These are phyloP conservation scores for Peromyscus polionotus DNA, from an alignment of 2,113 vertebrate species.

Conservation along the genomic window DNA sequence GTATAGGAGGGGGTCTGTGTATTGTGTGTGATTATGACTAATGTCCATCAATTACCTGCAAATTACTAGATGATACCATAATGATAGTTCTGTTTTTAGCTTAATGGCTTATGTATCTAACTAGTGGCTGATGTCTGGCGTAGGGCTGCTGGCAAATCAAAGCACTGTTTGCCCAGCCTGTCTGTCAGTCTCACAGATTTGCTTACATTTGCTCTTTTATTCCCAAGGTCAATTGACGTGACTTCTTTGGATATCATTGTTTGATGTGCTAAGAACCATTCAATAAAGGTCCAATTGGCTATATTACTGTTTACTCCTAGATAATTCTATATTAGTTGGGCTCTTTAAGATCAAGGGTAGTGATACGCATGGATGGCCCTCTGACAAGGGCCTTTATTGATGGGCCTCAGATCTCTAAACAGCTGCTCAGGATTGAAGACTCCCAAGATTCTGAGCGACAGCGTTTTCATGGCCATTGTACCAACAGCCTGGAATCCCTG, in stretches of 20 bases:
- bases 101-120: constrained; percentile 82
- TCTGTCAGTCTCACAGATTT: constrained; percentile 80
- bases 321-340: constrained; percentile 67
- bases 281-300: constrained; percentile 75
- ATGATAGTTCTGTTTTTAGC: constrained; percentile 82
- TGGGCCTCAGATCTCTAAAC: background rate
- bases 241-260: constrained; percentile 72
- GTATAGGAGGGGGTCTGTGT: constrained; percentile 54
- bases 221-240: constrained; percentile 80
- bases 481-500: background rate
- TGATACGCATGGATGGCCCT: background rate
- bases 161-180: constrained; percentile 78
- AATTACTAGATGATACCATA: constrained; percentile 81
- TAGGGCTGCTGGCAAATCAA: constrained; percentile 75
- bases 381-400: background rate
- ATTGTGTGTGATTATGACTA: constrained; percentile 79
- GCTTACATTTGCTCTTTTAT: constrained; percentile 78
- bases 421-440: background rate
- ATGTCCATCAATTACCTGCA: constrained; percentile 83
- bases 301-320: constrained; percentile 72
- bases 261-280: constrained; percentile 76
- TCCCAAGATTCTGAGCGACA: fast-evolving
- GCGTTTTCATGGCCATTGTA: background rate
- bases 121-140: constrained; percentile 76
- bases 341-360: constrained; percentile 55